Evolutionary conservation across 2,888 invertebrate genomes (phyloP), one percentile per base, ranked within the genome.

Genomic region (Temnothorax ravouxi): DNA sequence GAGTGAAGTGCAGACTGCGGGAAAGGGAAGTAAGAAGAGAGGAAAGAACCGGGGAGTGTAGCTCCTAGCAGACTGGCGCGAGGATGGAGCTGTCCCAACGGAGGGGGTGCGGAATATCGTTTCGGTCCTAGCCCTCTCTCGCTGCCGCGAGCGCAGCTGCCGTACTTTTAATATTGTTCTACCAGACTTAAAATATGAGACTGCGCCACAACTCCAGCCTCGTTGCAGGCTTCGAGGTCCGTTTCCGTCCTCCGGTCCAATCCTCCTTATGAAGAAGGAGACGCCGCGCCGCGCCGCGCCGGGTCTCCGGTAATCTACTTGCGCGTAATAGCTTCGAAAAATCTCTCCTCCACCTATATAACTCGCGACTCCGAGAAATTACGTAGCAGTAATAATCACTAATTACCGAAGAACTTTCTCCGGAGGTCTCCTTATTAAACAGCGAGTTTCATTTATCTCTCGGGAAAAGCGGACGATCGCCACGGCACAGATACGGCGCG

Each of bases 111-210:
- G 89, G 85, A 87, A 91, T 91, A 89, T 91, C 88, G 86, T 86
- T 86, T 83, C 85, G 84, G 83, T 90, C 76, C 85, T 72, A 74
- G 76, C 85, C 86, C 86, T 74, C 61, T 80, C 64, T 50, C 72
- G 66, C 50, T 83, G 67, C 81, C 84, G 84, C 85, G 89, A 88
- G 91, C 88, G 87, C 92, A 91, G 92, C 92, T 92, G 92, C 92
- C 92, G 92, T 91, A 91, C 92, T 92, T 92, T 92, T 92, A 92
- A 92, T 92, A 92, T 92, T 92, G 92, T 92, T 92, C 91, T 88
- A 90, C 87, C 87, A 87, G 92, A 91, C 89, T 90, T 92, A 92
- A 92, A 92, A 92, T 92, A 92, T 91, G 92, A 91, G 92, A 91
- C 89, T 90, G 91, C 88, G 89, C 88, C 91, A 80, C 91, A 89